Conservation (phyloP, 2,797 vertebrate genomes). For the Luscinia megarhynchos region DNA sequence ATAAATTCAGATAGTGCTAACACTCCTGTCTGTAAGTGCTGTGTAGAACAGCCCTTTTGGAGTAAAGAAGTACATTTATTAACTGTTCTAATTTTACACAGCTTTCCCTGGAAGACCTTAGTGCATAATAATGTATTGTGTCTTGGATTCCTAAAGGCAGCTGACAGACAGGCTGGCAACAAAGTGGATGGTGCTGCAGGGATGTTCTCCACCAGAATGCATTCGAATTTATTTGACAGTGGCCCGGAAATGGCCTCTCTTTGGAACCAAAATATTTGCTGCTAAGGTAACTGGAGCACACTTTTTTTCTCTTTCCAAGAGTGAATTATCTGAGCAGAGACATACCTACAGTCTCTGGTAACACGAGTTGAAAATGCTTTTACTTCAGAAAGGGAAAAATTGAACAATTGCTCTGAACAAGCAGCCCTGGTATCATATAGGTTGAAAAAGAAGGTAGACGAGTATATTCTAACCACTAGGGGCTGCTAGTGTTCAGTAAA, state of each 20-base stretch:
- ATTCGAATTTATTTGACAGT: conserved; percentile 93
- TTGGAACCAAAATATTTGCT: conserved; percentile 92
- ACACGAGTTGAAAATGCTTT: not conserved
- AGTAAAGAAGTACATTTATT: not conserved
- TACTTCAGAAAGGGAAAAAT: not conserved
- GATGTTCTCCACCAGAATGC: conserved; percentile 89
- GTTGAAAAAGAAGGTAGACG: not conserved
- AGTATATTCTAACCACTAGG: conserved; percentile 2
- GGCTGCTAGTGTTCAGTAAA: not conserved
- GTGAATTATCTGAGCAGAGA: not conserved
- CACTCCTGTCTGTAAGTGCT: not conserved
- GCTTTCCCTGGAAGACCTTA: not conserved
- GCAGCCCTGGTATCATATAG: not conserved
- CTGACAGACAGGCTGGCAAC: conserved; percentile 83
- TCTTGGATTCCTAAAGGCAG: conserved; percentile 78
- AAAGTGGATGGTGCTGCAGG: conserved; percentile 90
- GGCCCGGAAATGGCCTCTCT: conserved; percentile 93
- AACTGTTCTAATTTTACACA: not conserved
- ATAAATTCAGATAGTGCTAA: not conserved
- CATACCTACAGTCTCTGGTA: not conserved
- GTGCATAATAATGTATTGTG: not conserved
- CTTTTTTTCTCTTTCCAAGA: not conserved
- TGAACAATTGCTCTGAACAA: not conserved
- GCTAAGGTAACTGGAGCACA: conserved; percentile 83
- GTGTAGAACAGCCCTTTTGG: not conserved